Evolutionary conservation across 2,888 invertebrate species (phyloP), one percentile per base, ranked within the genome.

Genomic region (Theristus sp.): DNA sequence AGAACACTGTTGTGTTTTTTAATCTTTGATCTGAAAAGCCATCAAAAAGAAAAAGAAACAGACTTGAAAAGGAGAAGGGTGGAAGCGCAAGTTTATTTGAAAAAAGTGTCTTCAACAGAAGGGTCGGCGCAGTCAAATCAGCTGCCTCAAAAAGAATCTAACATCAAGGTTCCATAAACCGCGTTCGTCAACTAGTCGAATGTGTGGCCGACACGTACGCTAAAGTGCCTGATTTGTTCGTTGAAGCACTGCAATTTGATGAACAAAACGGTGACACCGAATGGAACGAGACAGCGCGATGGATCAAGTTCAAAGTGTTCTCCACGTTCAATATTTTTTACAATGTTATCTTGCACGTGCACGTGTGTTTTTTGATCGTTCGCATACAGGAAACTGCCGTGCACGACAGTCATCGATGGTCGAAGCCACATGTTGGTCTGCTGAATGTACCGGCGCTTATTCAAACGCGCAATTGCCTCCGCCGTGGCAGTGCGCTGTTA

Each of bases 371-470:
- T 38, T 6, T 38, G 17, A 38, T 38, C 38, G 38, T 6, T 38
- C 38, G 10, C 17, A 17, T 38, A 13, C 17, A 38, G 38, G 58
- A 58, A 27, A 49, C 47, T 2, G 58, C 49, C 13, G 58, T 29
- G 30, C 31, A n/a, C n/a, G 20, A 52, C 24, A 54, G 30, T 22
- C 13, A 54, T 17, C 30, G 59, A 13, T 59, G 59, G 59, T 59
- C 59, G 2, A 59, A 59, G 38, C 59, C 59, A 22, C 59, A 54
- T 24, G 25, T 54, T 2, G 53, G 53, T 6, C 25, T 59, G 2
- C n/a, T 59, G 22, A 27, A 20, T 3, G 22, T 54, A 30, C 30
- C 47, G 24, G 30, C 31, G 22, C 20, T 59, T 22, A 27, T 59
- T 2, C 54, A 53, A 25, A 20, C 53, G 30, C 53, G 28, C 22